Evolutionary conservation across 2,888 invertebrate genomes (phyloP).

Genomic region (Chesias legatella): DNA sequence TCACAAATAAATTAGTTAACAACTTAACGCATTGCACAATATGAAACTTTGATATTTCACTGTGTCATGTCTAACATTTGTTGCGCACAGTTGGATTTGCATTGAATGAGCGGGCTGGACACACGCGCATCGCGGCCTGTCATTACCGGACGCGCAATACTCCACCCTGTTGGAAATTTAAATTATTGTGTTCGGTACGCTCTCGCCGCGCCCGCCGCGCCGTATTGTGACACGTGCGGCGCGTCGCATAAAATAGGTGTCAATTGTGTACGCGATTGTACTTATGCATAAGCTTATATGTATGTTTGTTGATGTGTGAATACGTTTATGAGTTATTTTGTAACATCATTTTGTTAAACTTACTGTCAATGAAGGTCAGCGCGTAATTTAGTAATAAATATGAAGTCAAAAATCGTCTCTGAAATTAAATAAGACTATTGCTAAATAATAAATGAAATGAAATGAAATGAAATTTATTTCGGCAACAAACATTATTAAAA

Average conservation of each 20-base stretch:
- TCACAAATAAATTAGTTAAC: constrained; percentile 5
- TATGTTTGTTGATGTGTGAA: constrained; percentile 20
- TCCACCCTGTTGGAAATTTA: constrained; percentile 60
- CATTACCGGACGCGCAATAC: constrained; percentile 72
- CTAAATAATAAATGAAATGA: too few species aligned
- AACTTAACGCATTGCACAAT: constrained; percentile 10
- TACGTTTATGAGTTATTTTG: too few species aligned
- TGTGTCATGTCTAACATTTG: constrained; percentile 57
- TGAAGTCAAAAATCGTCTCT: too few species aligned
- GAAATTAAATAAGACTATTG: too few species aligned
- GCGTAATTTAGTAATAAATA: not conserved
- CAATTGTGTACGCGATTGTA: constrained; percentile 45
- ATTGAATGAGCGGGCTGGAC: constrained; percentile 78
- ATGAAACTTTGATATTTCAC: constrained; percentile 20
- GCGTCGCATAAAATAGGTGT: constrained; percentile 44
- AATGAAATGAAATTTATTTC: too few species aligned
- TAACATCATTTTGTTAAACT: too few species aligned
- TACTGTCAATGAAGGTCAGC: too few species aligned
- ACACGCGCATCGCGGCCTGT: constrained; percentile 68
- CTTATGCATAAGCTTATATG: constrained; percentile 23
- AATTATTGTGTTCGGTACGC: constrained; percentile 65
- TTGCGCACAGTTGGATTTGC: constrained; percentile 56
- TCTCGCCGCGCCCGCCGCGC: too few species aligned
- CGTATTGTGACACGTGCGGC: constrained; percentile 51
- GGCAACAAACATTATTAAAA: too few species aligned